Base-by-base conservation (phyloP, 2,797 vertebrate genomes). In the Perodicticus potto region DNA sequence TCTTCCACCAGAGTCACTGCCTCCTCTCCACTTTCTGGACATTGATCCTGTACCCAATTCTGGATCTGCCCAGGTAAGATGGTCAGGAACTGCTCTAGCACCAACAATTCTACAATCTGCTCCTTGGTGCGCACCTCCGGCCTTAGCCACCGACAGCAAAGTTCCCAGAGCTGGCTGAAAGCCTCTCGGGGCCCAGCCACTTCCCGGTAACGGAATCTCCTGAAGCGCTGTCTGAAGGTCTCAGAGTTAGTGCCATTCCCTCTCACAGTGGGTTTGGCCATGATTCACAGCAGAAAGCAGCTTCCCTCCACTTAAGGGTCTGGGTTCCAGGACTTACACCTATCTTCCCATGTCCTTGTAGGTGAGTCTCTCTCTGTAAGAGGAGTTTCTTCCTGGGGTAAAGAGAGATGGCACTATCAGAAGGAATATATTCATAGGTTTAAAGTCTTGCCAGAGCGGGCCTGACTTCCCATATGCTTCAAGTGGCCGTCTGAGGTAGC, bases 21-120 rank as follows among this genome's bases (percentile, higher is more conserved):
- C 89, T 98, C 97, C 89, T 98, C 97, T 89, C 98, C 98, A 55
- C 91, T 98, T 82, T 98, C 97, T 34, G 98, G 98, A 96, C 97
- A 96, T 13, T 97, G 97, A 25, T 97, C 96, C 65, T 97, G 95
- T n/a, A 98, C 95, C 97, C 97, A 98, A 10, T 84, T 96, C 96
- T 97, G 98, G 92, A 98, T 97, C 82, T 97, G 96, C 45, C 97
- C 96, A 25, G 97, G 97, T 53, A 98, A 86, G 80, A 98, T 32
- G 1, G 92, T 96, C 91, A 98, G 87, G 97, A 98, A 98, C 91
- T 98, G 97, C 92, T 98, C 98, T 45, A 98, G 96, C n/a, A 98
- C 98, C 89, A 98, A 89, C 45, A 98, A 61, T 73, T 98, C 97
- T 63, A 98, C 94, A 84, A 97, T 98, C 89, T 98, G 97, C 83